Evolutionary conservation across 1,140 invertebrate species (phyloP), one percentile per base, ranked within the genome.

Genomic region (Drosophila sucinea): DNA sequence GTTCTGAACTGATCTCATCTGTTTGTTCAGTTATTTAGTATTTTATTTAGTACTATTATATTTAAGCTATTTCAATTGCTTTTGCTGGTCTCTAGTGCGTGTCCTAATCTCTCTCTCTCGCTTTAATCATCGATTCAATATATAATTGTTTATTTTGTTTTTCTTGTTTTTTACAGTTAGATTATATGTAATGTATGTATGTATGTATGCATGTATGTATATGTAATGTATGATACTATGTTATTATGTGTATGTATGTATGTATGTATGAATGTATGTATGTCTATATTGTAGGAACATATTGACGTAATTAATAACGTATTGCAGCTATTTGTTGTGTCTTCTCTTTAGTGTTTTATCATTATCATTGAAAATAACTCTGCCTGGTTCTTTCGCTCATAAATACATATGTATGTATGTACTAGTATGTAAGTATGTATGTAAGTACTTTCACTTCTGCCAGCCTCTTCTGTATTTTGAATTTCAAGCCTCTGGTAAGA

Each of bases 251-350:
- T 83, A 67, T 74, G 44, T 56, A 29, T 56, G 44, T 75, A 71
- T 87, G 69, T 77, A 86, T 73, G 71, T 84, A 82, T 67, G 79
- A 79, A 68, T 82, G 58, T 70, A 56, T 81, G 79, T 83, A 89
- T 90, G 83, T 90, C 86, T 90, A 90, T 90, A 89, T 89, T 85
- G 82, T 92, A 92, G 91, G 91, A 92, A 92, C 91, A 92, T 92
- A 92, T 91, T 91, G 90, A 91, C 90, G 90, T 91, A 91, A 92
- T 91, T 78, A 87, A 58, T 86, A 91, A 92, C 91, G 90, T 92
- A 92, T 92, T 92, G 91, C 91, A 92, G 90, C 91, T 91, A 89
- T 91, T 91, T 76, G 64, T 85, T 74, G 56, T 70, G 70, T 60
- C 44, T 79, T 70, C 65, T 57, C 51, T 40, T 71, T 33, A 62